Percentiles rank a stretch among this genome's conserved stretches.
phyloP scores from a whole-genome alignment of 2,888 invertebrate genomes.

The Halocaridina rubra region DNA sequence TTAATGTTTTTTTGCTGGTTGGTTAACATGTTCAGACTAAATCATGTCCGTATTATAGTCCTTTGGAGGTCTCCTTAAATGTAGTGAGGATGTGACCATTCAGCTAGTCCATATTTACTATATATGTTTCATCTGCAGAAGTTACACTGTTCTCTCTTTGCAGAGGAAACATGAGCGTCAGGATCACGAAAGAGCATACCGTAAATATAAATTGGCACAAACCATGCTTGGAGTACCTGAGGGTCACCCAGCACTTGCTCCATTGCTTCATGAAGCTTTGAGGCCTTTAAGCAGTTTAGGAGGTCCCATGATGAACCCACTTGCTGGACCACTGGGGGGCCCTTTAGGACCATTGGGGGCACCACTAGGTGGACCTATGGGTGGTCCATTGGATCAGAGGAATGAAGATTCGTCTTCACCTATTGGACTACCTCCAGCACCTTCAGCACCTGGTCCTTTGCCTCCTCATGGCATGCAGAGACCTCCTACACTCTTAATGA shows the following conservation, averaged over 20 bases:
- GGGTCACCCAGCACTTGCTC: constrained; percentile 57
- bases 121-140: no score
- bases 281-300: constrained; percentile 34
- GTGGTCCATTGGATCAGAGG: constrained; percentile 74
- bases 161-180: constrained; percentile 90
- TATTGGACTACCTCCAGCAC: constrained; percentile 14
- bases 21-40: no score
- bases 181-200: constrained; percentile 89
- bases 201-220: constrained; percentile 78
- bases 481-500: constrained; percentile 60
- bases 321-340: constrained; percentile 68
- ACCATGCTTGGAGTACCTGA: constrained; percentile 71
- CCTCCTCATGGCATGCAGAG: constrained; percentile 39
- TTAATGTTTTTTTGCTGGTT: no score
- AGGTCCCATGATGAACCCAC: constrained; percentile 38
- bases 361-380: constrained; percentile 69
- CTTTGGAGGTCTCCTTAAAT: no score
- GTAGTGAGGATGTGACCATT: no score
- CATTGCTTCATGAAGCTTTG: constrained; percentile 61
- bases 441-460: constrained; percentile 23
- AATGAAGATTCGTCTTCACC: constrained; percentile 57
- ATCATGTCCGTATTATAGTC: no score
- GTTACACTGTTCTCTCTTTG: no score
- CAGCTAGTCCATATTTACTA: no score
- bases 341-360: constrained; percentile 68